Conservation (phyloP, 2,113 vertebrate species). For the zebrafish (Danio rerio) region DNA sequence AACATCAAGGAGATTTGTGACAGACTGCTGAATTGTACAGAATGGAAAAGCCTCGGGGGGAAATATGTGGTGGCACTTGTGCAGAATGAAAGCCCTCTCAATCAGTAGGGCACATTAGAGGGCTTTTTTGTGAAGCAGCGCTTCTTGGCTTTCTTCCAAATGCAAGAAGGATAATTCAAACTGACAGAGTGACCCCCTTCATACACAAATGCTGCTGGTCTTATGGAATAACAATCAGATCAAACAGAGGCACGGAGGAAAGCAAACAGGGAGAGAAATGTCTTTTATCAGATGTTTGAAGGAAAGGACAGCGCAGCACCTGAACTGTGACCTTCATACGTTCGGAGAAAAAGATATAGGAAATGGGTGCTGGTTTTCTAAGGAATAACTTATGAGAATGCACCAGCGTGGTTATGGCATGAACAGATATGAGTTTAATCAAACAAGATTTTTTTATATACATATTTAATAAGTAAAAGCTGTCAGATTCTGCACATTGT, state of each 20-base stretch:
- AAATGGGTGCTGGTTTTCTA: background rate
- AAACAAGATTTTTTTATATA: no score
- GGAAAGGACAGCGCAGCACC: slow-evolving; percentile 2
- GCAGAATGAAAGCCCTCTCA: slow-evolving; percentile 53
- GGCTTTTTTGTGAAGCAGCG: slow-evolving; percentile 56
- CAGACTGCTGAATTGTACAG: slow-evolving; percentile 40
- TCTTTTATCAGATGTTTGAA: slow-evolving; percentile 16
- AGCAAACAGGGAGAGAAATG: slow-evolving; percentile 9
- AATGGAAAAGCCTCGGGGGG: slow-evolving; percentile 32
- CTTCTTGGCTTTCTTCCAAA: slow-evolving; percentile 64
- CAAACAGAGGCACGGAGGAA: slow-evolving; percentile 50
- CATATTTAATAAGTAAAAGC: no score
- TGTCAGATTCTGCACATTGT: no score
- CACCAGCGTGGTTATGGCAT: background rate
- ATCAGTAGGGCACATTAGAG: slow-evolving; percentile 57
- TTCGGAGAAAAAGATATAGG: background rate
- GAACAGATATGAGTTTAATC: background rate
- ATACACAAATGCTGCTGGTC: slow-evolving; percentile 62
- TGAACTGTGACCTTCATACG: background rate
- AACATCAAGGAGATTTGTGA: slow-evolving; percentile 37
- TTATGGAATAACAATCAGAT: slow-evolving; percentile 64
- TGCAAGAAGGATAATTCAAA: slow-evolving; percentile 66
- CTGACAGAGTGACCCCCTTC: slow-evolving; percentile 68
- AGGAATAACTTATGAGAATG: background rate
- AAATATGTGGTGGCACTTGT: slow-evolving; percentile 51